Base-by-base conservation (phyloP, 2,113 vertebrate species). In the Geothlypis trichas region DNA sequence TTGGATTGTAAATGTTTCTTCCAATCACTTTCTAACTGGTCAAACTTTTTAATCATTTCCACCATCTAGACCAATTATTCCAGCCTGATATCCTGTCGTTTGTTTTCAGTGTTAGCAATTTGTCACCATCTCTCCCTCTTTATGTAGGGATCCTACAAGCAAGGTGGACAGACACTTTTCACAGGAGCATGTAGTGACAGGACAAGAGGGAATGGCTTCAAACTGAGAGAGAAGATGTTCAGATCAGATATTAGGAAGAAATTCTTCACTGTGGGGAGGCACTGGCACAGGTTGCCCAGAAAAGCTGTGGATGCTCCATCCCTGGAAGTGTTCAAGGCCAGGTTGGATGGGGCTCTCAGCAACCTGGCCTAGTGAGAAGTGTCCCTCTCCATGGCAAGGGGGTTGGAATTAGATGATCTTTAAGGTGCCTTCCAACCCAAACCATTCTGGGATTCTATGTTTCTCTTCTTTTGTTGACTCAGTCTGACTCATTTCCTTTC, bases 1-100 rank as follows among this genome's bases (percentile, higher is more conserved):
- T 68, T 86, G 67, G 57, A 90, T 90, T 92, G 76, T 78, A 95
- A 93, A 88, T 84, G 57, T 94, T 92, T 94, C 94, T 90, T 87
- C 83, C 75, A 89, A 74, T 95, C 87, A 78, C 49, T 84, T 95
- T 68, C 35, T 86, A 93, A 92, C 61, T 63, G 54, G 86, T 91
- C 61, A 85, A 92, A 58, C 24, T 54, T 68, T 90, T 80, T 66
- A 92, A 95, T 90, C 2, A 69, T 71, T 94, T 84, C 67, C 63
- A 62, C 71, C 62, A 71, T 84, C 51, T 39, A 88, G 44, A 74
- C 21, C 33, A 89, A 71, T 97, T 95, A 93, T 63, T 89, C 63
- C 61, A 86, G 69, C 47, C 59, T 86, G 73, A 84, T 77, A 95
- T 8, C 26, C 46, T 66, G 71, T 52, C 11, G 13, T 87, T 88